These are phyloP conservation scores for Caenorhabditis auriculariae DNA, from an alignment of 2,888 invertebrate species.

Conservation along the genomic window DNA sequence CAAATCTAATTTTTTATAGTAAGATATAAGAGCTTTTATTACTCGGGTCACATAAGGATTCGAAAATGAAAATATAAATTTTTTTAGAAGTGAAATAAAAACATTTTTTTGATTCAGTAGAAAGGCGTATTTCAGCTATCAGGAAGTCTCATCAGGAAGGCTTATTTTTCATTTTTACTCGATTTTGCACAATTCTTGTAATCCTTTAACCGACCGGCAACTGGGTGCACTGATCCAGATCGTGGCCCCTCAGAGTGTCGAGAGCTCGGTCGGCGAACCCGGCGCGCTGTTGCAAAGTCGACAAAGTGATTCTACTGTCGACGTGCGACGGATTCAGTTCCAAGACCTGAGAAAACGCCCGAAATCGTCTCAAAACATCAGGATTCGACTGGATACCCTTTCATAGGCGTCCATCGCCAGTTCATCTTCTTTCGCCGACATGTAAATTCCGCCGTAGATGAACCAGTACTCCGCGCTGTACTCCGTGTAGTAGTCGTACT, in stretches of 20 bases:
- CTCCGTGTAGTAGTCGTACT: conserved; percentile 2
- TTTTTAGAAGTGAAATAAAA: too few species aligned
- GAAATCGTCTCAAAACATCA: neutral
- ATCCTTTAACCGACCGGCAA: conserved; percentile 40
- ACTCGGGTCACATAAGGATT: too few species aligned
- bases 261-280: conserved; percentile 53
- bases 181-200: neutral
- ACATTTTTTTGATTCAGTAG: too few species aligned
- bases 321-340: conserved; percentile 48
- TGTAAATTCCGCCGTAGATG: conserved; percentile 15
- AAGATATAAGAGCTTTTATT: too few species aligned
- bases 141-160: neutral
- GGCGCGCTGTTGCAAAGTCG: conserved; percentile 48
- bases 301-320: conserved; percentile 57
- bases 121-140: neutral
- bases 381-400: conserved; percentile 13
- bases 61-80: too few species aligned
- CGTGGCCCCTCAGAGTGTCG: conserved; percentile 49
- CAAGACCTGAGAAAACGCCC: conserved; percentile 6
- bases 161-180: neutral
- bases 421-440: conserved; percentile 29
- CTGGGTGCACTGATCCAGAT: conserved; percentile 51
- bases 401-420: conserved; percentile 45
- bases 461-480: conserved; percentile 13
- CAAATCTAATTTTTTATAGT: neutral